Evolutionary conservation across 2,888 invertebrate species (phyloP), one percentile per base, ranked within the genome.

Genomic region (Calameuta idolon): DNA sequence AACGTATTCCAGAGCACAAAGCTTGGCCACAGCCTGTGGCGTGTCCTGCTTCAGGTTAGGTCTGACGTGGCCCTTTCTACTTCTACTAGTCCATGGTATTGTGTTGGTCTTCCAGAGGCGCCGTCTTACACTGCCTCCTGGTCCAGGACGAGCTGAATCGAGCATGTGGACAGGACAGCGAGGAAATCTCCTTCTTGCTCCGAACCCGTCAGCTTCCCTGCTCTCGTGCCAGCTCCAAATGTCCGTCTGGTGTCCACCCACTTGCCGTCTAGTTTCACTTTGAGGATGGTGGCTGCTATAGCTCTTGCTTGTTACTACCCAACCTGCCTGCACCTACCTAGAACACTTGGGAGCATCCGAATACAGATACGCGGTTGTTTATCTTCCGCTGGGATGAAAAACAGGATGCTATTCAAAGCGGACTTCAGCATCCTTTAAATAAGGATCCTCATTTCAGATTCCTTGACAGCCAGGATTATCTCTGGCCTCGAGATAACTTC

Each of bases 131-230:
- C 83, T 83, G 84, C 81, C 84, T 85, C 82, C 76, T 74, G 74
- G 33, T 34, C 0, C 80, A 83, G 81, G 82, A 80, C 81, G 79
- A 82, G 82, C 84, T 83, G 86, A 84, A 85, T 85, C 82, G 84
- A 86, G 83, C 88, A 85, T 83, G 86, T 88, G 88, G 85, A 85
- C 80, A 79, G 82, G 87, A 88, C 87, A 86, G 86, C 87, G 78
- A 84, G 86, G 86, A 85, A 87, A 85, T 85, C 88, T 88, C 86
- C 87, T 88, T 87, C 83, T 86, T 86, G 85, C 85, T 73, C 79
- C 81, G 82, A 81, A 82, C 82, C 83, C 84, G 85, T 85, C 85
- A 83, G 82, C 83, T 83, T 71, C 71, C 81, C 79, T 81, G 81
- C 84, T 82, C 83, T 84, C 80, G 77, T 84, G 83, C 83, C 85